Evolutionary conservation across 2,888 invertebrate species (phyloP), one percentile per base, ranked within the genome.

Genomic region (Atrina japonica): DNA sequence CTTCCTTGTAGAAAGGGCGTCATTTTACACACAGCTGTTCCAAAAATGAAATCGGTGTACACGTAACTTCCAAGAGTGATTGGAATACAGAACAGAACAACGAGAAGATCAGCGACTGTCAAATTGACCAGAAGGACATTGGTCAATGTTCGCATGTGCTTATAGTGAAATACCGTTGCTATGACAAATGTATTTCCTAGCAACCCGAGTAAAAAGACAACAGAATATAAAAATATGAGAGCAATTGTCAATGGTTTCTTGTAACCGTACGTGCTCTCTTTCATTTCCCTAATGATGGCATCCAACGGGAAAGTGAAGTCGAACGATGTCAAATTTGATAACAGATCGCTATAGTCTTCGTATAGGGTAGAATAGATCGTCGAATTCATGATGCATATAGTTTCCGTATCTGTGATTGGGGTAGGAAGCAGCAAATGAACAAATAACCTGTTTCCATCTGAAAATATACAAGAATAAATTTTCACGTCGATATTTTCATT

Each of bases 91-190:
- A 87, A 76, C 14, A 77, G 60, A 25, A 83, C 77, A 3, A 87
- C 87, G 18, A 86, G 73, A 27, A 87, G 53, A 66, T 86, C 86
- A n/a, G 83, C 84, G 7, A 84, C 56, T 11, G 85, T 81, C 45
- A 86, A 70, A 66, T 85, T 86, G 27, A 86, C 75, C 16, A 86
- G 75, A 60, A 84, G 84, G 18, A 83, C 80, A 64, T 86, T 86
- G 14, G 84, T 87, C 7, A 85, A 41, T 0, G 86, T 86, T 11
- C 86, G 71, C 83, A 86, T 84, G 61, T 78, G 81, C 45, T 80
- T 77, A 59, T 83, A 83, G 35, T 78, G 73, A 18, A 81, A 65
- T 7, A 86, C 83, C 6, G 84, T 83, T 16, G 78, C 41, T 23
- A 85, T 83, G 14, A 86, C 85, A 53, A 83, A 82, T 9, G 81